Base-by-base conservation (phyloP, 2,797 vertebrate genomes). In the Falco concolor region DNA sequence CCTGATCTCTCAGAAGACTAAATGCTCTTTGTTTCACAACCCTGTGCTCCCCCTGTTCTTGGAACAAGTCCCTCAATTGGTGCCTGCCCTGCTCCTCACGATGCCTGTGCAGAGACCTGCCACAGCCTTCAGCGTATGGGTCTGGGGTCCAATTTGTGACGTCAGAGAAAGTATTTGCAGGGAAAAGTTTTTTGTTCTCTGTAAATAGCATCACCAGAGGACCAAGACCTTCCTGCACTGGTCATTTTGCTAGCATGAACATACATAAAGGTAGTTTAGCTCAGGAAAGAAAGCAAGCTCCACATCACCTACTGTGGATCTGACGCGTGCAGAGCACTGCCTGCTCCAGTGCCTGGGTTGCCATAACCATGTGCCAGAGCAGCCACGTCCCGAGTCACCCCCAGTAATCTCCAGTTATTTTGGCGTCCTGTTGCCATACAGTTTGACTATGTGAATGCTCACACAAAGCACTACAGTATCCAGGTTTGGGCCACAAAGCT, bases 281-380 rank as follows among this genome's bases (percentile, higher is more conserved):
- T 59, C 19, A 52, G 30, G 45, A 76, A 76, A 73, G 59, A n/a
- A 54, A 63, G 52, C 13, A 21, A 77, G 70, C 36, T 64, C 54
- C n/a, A 17, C 23, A 6, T 32, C 45, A 47, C 2, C 0, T 27
- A 6, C 5, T 5, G 4, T 30, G 0, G 12, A 30, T 40, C 32
- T 17, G 15, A 14, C 47, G 38, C 27, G 6, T 0, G 10, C 13
- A 17, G 8, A 36, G 21, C 21, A 6, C 50, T 7, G 13, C 8
- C 34, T 25, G n/a, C 52, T 56, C 36, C 61, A 32, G 15, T 3
- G 6, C 24, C 23, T 36, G 54, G 18, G 34, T 10, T 56, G n/a
- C 72, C 40, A 36, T 8, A 20, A 56, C 34, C 1, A 0, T 4
- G 22, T n/a, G 23, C 34, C 59, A 77, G 19, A 76, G 38, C 22